Base-by-base conservation (phyloP, 2,888 invertebrate species). In the Nematopogon swammerdamellus region DNA sequence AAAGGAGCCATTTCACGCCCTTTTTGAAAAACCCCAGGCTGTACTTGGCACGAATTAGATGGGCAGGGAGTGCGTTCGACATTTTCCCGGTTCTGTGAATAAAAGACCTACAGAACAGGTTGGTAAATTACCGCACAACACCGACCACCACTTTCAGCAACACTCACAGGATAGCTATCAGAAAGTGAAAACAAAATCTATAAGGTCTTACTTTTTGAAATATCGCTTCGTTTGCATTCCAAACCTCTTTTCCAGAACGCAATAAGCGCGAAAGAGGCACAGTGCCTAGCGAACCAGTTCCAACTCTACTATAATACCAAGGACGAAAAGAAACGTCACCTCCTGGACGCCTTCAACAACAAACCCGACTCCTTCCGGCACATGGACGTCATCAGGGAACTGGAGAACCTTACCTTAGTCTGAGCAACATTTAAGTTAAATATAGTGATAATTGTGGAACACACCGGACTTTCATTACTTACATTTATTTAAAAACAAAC, bases 241-340 rank as follows among this genome's bases (percentile, higher is more conserved):
- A n/a, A n/a, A n/a, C n/a, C n/a, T 25, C 4, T n/a, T 46, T 62
- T 62, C 50, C 69, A 80, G 60, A 89, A 92, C 67, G 85, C 88
- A 0, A 67, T 93, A 50, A 86, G 76, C 64, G 86, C 83, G 0
- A 83, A 85, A 62, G 94, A 95, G 70, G 94, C 94, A 0, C 91
- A 89, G 61, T 94, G 92, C 63, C 69, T 95, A 49, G 91, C 88
- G 1, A 93, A 94, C 67, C 90, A 94, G 65, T 72, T 94, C 52
- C 92, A 93, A 65, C 75, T 94, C 70, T 95, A 92, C 70, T 95
- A 93, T 65, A 82, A 82, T 47, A 84, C 85, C 56, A 81, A 85
- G 49, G 84, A 89, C 63, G 64, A 80, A 14, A 72, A 72, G 4
- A 87, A 90, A 62, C 61, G 81, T 1, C 67, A 82, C 45, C 65